Conservation (phyloP, 2,113 vertebrate genomes). For the Serinus canaria region DNA sequence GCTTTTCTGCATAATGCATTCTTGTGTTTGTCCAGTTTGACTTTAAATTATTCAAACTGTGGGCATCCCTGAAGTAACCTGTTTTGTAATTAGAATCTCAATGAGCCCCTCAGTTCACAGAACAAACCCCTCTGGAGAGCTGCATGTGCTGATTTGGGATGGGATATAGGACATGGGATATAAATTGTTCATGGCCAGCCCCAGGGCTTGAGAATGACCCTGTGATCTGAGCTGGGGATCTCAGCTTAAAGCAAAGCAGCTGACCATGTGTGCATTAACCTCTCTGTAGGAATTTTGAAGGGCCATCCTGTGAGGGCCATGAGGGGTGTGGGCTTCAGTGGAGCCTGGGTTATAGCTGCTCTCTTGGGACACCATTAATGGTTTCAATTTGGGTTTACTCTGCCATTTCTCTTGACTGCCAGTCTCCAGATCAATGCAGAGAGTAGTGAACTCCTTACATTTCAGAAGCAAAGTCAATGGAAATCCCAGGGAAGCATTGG, state of each 20-base stretch:
- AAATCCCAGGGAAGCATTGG: background rate
- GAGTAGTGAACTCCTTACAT: background rate
- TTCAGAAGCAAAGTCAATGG: background rate
- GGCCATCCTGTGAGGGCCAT: background rate
- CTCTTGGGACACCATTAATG: background rate
- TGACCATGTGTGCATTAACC: background rate
- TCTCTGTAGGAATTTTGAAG: background rate
- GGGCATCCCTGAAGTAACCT: background rate
- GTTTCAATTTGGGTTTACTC: background rate
- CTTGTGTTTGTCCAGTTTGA: slow-evolving; percentile 14
- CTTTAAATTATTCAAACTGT: slow-evolving; percentile 16
- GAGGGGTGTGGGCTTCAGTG: background rate
- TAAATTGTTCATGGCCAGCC: background rate
- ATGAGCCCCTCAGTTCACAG: background rate
- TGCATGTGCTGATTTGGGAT: background rate
- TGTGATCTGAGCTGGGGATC: background rate
- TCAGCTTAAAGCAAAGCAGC: background rate
- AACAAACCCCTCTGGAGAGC: background rate
- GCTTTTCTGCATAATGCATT: background rate
- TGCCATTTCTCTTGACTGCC: background rate
- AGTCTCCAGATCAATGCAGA: background rate
- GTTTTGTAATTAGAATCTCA: background rate
- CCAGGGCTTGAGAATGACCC: background rate
- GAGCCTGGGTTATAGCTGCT: background rate
- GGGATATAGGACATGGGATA: background rate